Evolutionary conservation across 2,797 vertebrate species (phyloP).

Genomic region (Argyrosomus regius): DNA sequence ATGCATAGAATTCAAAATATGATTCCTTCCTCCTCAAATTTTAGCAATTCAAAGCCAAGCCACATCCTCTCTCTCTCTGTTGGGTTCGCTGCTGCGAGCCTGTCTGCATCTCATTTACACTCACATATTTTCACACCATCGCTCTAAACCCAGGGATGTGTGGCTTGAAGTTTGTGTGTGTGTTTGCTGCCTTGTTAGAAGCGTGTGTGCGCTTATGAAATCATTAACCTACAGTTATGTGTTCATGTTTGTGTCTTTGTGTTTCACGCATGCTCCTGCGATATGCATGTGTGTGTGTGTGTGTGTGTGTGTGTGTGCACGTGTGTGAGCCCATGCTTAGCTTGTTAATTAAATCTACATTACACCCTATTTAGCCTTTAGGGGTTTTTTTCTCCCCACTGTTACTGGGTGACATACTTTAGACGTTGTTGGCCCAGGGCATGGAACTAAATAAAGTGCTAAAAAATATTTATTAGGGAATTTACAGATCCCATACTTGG

Average conservation of each 20-base stretch:
- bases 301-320: slow-evolving; percentile 9
- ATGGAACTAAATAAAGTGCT: slow-evolving; percentile 86
- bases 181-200: slow-evolving; percentile 30
- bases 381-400: slow-evolving; percentile 42
- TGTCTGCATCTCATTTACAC: slow-evolving; percentile 87
- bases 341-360: slow-evolving; percentile 84
- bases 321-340: slow-evolving; percentile 59
- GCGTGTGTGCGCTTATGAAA: slow-evolving; percentile 46
- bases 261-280: neutral
- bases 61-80: slow-evolving; percentile 62
- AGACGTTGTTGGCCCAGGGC: slow-evolving; percentile 78
- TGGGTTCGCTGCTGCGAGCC: slow-evolving; percentile 73
- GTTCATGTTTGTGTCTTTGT: slow-evolving; percentile 6
- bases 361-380: slow-evolving; percentile 66
- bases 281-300: slow-evolving; percentile 29
- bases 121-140: slow-evolving; percentile 81
- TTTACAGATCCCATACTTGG: slow-evolving; percentile 81
- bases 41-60: slow-evolving; percentile 75
- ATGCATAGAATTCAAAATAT: slow-evolving; percentile 75
- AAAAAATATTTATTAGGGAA: slow-evolving; percentile 85
- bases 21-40: slow-evolving; percentile 64
- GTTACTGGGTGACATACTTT: slow-evolving; percentile 80
- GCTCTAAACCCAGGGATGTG: slow-evolving; percentile 67
- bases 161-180: slow-evolving; percentile 43
- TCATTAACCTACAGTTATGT: slow-evolving; percentile 44